Percentiles rank a stretch among this genome's conserved stretches.
Conservation (phyloP, 2,888 invertebrate genomes). For the Dioctria rufipes region DNA sequence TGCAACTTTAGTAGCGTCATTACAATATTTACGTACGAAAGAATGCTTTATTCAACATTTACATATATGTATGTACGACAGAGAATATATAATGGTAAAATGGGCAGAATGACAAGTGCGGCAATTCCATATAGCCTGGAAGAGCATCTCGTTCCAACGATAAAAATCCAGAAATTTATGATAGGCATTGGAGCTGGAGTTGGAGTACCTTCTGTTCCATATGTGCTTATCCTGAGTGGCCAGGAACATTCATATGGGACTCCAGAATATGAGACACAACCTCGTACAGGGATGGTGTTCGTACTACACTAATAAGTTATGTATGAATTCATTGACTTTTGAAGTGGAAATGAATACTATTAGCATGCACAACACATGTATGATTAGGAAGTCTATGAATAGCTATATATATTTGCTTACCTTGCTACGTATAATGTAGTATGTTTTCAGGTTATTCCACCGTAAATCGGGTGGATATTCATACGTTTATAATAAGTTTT, state of each 20-base stretch:
- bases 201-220: not conserved
- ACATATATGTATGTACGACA: not conserved
- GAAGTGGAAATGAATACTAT: conserved; percentile 34
- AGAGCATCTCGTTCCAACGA: conserved; percentile 22
- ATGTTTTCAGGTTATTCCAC: conserved; percentile 15
- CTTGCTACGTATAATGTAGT: conserved; percentile 4
- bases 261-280: not conserved
- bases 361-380: conserved; percentile 24
- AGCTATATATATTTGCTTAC: not conserved
- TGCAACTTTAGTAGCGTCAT: too few species aligned
- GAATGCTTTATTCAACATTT: not conserved
- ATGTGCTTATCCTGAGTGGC: conserved; percentile 3
- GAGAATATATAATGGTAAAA: conserved; percentile 8
- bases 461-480: conserved; percentile 21
- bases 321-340: conserved; percentile 38
- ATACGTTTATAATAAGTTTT: not conserved
- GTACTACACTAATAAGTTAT: conserved; percentile 26
- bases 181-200: not conserved
- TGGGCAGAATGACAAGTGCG: conserved; percentile 12
- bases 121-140: conserved; percentile 18
- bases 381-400: conserved; percentile 21
- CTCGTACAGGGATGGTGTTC: not conserved
- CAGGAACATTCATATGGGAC: not conserved
- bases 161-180: conserved; percentile 30
- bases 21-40: too few species aligned